A percentile compares a stretch with the other conserved stretches of the same genome.
Evolutionary conservation across 2,888 invertebrate species (phyloP).

Genomic region (Ctena decussata): DNA sequence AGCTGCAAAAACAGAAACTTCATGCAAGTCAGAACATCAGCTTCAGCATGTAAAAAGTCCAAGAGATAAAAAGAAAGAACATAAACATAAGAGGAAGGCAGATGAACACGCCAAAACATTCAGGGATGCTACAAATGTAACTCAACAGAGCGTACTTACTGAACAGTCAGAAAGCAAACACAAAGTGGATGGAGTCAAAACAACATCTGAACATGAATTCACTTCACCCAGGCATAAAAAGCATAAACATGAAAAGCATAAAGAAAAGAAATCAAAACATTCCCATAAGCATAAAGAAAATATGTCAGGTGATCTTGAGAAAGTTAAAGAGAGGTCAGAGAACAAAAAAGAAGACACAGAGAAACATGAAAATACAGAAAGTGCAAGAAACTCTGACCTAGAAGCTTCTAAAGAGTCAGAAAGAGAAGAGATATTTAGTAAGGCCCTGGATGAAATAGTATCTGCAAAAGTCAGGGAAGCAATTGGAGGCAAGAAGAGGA

Average conservation of each 20-base stretch:
- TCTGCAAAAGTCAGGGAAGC: not conserved
- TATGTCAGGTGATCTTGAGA: not conserved
- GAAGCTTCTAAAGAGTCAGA: not conserved
- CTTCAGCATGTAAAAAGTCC: too few relatives aligned
- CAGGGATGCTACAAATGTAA: too few relatives aligned
- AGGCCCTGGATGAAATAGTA: not conserved
- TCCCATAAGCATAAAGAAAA: not conserved
- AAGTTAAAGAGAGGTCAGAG: not conserved
- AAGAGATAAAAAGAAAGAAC: too few relatives aligned
- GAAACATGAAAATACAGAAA: not conserved
- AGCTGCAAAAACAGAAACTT: too few relatives aligned
- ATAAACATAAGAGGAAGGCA: too few relatives aligned
- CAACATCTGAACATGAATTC: not conserved
- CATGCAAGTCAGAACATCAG: too few relatives aligned
- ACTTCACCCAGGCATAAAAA: not conserved
- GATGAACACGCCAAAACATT: too few relatives aligned
- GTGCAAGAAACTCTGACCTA: not conserved
- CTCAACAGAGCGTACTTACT: too few relatives aligned
- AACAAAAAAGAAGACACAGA: not conserved
- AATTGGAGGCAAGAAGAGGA: not conserved
- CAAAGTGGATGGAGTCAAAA: not conserved
- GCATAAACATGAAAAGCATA: not conserved
- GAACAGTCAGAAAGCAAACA: too few relatives aligned
- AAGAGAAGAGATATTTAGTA: not conserved
- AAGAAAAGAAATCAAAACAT: not conserved